Conservation (phyloP, 1,140 invertebrate species). For the Drosophila bipectinata region DNA sequence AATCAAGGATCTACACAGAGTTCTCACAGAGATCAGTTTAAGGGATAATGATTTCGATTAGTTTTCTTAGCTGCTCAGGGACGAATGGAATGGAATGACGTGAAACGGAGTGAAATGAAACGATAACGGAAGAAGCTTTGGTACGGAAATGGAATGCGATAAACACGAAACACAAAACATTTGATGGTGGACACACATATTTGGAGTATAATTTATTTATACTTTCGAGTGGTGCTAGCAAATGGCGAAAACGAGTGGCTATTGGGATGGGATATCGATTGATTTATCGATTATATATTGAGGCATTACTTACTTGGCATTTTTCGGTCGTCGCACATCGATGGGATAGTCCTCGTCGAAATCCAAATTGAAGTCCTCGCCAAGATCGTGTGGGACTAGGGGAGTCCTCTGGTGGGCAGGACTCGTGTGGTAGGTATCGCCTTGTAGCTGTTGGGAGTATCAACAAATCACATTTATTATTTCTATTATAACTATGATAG, state of each 20-base stretch:
- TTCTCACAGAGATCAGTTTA: slow-evolving; percentile 1
- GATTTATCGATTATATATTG: not conserved
- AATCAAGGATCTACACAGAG: slow-evolving; percentile 6
- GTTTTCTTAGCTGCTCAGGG: not conserved
- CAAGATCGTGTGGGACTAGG: slow-evolving; percentile 86
- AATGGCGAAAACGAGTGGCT: not conserved
- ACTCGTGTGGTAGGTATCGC: slow-evolving; percentile 93
- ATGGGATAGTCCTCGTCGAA: slow-evolving; percentile 84
- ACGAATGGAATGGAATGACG: not conserved
- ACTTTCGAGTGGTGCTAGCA: slow-evolving; percentile 3
- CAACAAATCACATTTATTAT: not conserved
- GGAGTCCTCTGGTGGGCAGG: slow-evolving; percentile 89
- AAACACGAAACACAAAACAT: slow-evolving; percentile 37
- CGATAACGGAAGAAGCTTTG: slow-evolving; percentile 3
- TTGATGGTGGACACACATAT: slow-evolving; percentile 11
- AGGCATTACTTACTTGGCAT: slow-evolving; percentile 91
- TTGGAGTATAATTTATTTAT: not conserved
- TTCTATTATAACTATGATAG: not conserved
- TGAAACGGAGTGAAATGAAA: not conserved
- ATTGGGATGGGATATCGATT: not conserved
- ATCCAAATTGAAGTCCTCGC: slow-evolving; percentile 85
- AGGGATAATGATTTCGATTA: not conserved
- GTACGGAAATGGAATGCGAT: slow-evolving; percentile 11
- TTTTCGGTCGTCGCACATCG: slow-evolving; percentile 87
- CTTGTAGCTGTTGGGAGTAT: slow-evolving; percentile 86